Evolutionary conservation across 2,797 vertebrate genomes (phyloP).

Genomic region (Discoglossus pictus): DNA sequence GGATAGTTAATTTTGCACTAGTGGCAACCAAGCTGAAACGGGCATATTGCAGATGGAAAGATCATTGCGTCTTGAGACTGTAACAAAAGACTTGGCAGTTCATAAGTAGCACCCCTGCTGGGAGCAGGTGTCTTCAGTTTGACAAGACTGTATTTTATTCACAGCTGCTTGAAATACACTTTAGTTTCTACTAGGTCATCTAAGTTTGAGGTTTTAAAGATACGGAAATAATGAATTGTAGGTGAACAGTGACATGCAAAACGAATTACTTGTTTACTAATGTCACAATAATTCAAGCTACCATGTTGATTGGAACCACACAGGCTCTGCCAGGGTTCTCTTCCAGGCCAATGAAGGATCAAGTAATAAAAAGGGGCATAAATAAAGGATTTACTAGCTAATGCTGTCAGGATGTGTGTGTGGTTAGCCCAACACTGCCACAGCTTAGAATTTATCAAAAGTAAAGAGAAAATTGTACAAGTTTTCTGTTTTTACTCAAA

Average conservation of each 20-base stretch:
- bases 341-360: slow-evolving; percentile 52
- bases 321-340: slow-evolving; percentile 51
- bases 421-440: slow-evolving; percentile 48
- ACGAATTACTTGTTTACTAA: slow-evolving; percentile 68
- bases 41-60: slow-evolving; percentile 68
- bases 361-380: slow-evolving; percentile 40
- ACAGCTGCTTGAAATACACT: slow-evolving; percentile 60
- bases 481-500: slow-evolving; percentile 51
- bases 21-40: slow-evolving; percentile 55
- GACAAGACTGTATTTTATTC: slow-evolving; percentile 68
- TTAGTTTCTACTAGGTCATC: slow-evolving; percentile 61
- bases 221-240: slow-evolving; percentile 60
- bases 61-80: slow-evolving; percentile 65
- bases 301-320: slow-evolving; percentile 60
- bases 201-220: slow-evolving; percentile 60
- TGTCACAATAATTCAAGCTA: slow-evolving; percentile 64
- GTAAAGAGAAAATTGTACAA: slow-evolving; percentile 39
- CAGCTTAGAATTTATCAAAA: slow-evolving; percentile 50
- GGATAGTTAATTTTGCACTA: slow-evolving; percentile 51
- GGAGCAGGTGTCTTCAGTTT: slow-evolving; percentile 72
- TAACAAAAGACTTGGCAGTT: slow-evolving; percentile 71
- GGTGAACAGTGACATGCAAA: slow-evolving; percentile 62
- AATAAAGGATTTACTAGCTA: slow-evolving; percentile 14
- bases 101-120: slow-evolving; percentile 63
- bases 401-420: slow-evolving; percentile 53